A percentile compares a stretch with the other conserved stretches of the same genome.
phyloP scores from a whole-genome alignment of 2,797 vertebrate genomes.

The Lepilemur ruficaudatus region DNA sequence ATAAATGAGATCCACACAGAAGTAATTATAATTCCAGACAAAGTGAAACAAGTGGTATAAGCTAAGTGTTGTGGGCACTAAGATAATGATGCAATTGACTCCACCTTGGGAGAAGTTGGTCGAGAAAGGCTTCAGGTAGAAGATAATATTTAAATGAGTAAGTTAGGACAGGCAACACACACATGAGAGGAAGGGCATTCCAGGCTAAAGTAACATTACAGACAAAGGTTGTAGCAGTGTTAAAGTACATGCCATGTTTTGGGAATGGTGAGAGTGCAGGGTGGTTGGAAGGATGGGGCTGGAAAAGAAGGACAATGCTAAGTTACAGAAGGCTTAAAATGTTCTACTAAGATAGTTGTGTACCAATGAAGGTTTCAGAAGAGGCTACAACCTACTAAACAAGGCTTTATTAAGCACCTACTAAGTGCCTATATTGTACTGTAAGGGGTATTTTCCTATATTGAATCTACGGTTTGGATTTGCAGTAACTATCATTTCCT shows the following conservation, averaged over 20 bases:
- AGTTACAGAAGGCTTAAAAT: background rate
- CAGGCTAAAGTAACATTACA: background rate
- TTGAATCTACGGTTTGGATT: background rate
- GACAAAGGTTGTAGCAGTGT: background rate
- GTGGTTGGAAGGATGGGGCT: background rate
- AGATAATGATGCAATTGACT: background rate
- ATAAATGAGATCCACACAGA: background rate
- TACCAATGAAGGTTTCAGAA: constrained; percentile 11
- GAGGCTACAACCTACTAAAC: background rate
- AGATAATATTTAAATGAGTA: constrained; percentile 41
- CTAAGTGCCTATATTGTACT: background rate
- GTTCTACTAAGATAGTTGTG: background rate
- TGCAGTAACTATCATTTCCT: constrained; percentile 29
- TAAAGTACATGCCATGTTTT: background rate
- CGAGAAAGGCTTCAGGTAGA: constrained; percentile 27
- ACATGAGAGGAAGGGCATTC: background rate
- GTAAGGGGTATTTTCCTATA: background rate
- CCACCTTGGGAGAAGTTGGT: background rate
- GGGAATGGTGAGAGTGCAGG: background rate
- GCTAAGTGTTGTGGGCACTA: background rate
- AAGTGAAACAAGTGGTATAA: background rate
- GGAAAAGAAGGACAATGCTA: background rate
- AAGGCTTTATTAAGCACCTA: background rate
- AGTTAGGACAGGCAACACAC: background rate
- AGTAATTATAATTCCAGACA: background rate